Evolutionary conservation across 2,797 vertebrate genomes (phyloP), one percentile per base, ranked within the genome.

Genomic region (Threskiornis aethiopicus): DNA sequence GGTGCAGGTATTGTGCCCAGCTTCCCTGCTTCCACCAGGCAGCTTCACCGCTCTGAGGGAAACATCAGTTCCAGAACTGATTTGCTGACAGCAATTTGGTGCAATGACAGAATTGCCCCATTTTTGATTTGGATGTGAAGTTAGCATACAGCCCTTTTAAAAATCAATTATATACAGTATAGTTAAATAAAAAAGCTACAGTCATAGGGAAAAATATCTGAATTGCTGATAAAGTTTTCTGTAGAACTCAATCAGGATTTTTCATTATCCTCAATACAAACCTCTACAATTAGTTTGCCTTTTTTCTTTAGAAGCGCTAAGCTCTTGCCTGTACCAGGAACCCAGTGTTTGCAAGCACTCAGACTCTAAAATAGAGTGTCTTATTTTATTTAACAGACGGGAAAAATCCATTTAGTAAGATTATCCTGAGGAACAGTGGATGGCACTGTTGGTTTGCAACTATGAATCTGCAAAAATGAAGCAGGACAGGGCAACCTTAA

Each of bases 381-480:
- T 54, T 64, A 31, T 46, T 86, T 92, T 82, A 70, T 65, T 57
- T 61, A 67, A 81, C n/a, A 18, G 5, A 39, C 11, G 13, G 28
- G 20, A 35, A 84, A 84, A 84, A 78, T 58, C 42, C 2, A 3
- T 26, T 62, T 42, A 84, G 61, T 24, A 84, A 67, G 47, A 72
- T 90, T 76, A 82, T 81, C 64, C 35, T 73, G 62, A 76, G 77
- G 66, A 54, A 94, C 93, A 96, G 95, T 81, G 93, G 94, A 95
- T 96, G 95, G 94, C 93, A 91, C 59, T 96, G 79, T 97, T 96
- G 95, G 44, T 83, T 96, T 95, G 76, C 71, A 91, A 79, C 91
- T 91, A 80, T 93, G 80, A 92, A 54, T 58, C 25, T 83, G 57
- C 15, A 69, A 66, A 77, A 88, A 52, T 55, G 22, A 79, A 84